Percentiles rank a stretch among this genome's conserved stretches.
These are phyloP conservation scores for Cynodonichthys magdalenae DNA, from an alignment of 2,797 vertebrate genomes.

Conservation along the genomic window DNA sequence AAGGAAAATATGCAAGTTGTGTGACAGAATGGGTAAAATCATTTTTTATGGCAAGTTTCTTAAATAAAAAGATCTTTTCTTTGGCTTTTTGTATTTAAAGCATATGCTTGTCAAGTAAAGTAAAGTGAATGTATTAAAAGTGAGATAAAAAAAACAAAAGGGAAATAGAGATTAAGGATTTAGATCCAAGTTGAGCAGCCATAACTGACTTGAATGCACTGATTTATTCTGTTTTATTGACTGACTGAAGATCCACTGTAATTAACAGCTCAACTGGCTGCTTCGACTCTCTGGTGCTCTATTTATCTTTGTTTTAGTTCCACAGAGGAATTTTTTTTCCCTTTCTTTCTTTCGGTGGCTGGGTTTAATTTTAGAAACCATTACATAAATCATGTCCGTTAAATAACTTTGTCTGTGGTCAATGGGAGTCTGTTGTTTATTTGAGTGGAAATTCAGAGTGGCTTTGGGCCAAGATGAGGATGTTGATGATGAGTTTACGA, in stretches of 20 bases:
- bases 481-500: slow-evolving; percentile 30
- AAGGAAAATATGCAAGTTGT: no score
- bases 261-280: slow-evolving; percentile 17
- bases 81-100: no score
- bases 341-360: background rate
- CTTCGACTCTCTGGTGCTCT: background rate
- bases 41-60: no score
- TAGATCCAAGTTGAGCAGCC: background rate
- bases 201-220: slow-evolving; percentile 8
- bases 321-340: background rate
- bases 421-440: slow-evolving; percentile 25
- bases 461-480: slow-evolving; percentile 43
- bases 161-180: background rate
- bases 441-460: slow-evolving; percentile 29
- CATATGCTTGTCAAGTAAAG: no score
- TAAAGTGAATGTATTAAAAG: slow-evolving; percentile 12
- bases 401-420: slow-evolving; percentile 30
- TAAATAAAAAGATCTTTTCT: no score
- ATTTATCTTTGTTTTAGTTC: slow-evolving; percentile 24
- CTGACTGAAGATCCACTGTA: slow-evolving; percentile 3
- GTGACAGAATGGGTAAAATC: no score
- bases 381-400: slow-evolving; percentile 42
- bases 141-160: slow-evolving; percentile 1
- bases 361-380: slow-evolving; percentile 40
- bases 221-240: slow-evolving; percentile 6